These are phyloP conservation scores for Polyergus mexicanus DNA, from an alignment of 1,140 invertebrate genomes.

Conservation along the genomic window DNA sequence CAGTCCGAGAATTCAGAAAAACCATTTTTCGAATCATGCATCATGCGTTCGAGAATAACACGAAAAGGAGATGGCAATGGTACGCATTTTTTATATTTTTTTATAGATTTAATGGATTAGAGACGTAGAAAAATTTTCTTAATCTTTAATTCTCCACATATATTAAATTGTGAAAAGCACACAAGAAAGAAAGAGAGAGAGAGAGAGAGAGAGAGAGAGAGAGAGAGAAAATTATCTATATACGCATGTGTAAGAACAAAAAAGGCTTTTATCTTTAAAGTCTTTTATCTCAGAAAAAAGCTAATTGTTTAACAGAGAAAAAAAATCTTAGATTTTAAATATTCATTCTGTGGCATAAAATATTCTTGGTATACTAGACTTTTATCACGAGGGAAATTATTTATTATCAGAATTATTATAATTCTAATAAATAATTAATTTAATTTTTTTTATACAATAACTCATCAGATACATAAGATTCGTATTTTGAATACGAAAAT, in stretches of 20 bases:
- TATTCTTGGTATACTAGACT: neutral
- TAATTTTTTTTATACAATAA: neutral
- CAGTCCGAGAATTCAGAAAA: constrained; percentile 68
- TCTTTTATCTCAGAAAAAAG: too few relatives aligned
- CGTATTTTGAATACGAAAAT: neutral
- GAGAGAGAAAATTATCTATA: too few relatives aligned
- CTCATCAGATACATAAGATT: neutral
- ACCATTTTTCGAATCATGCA: constrained; percentile 65
- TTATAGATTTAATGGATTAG: neutral
- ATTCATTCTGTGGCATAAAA: neutral
- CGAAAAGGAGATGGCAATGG: constrained; percentile 68
- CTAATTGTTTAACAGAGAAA: too few relatives aligned
- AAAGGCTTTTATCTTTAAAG: too few relatives aligned
- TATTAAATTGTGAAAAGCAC: too few relatives aligned
- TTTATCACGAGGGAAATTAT: neutral
- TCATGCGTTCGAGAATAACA: constrained; percentile 55
- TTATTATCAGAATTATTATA: neutral
- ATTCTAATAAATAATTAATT: neutral
- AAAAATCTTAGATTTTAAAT: too few relatives aligned
- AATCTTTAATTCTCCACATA: too few relatives aligned
- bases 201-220: too few relatives aligned
- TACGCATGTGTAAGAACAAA: too few relatives aligned
- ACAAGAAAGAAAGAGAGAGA: too few relatives aligned
- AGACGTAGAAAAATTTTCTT: neutral
- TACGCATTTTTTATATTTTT: constrained; percentile 46